Evolutionary conservation across 2,797 vertebrate genomes (phyloP), one percentile per base, ranked within the genome.

Genomic region (Erithacus rubecula): DNA sequence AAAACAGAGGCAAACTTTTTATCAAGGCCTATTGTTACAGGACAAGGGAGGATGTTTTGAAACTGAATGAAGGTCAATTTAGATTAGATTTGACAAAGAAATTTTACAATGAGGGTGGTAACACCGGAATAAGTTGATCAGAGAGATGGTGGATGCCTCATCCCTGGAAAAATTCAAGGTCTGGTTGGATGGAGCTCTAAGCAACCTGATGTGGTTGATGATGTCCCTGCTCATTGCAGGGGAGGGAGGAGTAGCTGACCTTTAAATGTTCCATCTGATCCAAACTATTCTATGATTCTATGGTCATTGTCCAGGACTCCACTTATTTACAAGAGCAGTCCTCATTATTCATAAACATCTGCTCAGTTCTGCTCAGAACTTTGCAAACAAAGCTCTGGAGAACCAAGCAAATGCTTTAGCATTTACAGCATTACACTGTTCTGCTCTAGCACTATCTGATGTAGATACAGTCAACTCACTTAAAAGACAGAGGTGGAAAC

Each of bases 381-480:
- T 21, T 24, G 20, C 60, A 53, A 85, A 60, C 13, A 68, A 39
- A 16, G 29, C 13, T 69, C 24, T 77, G 63, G 24, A 77, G 39
- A 46, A 21, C 23, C 29, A 68, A 68, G 53, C 5, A 68, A 60
- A 53, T 77, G 13, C 29, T 68, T 46, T 46, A 24, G 20, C 12
- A 60, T 76, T 60, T 76, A 16, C 12, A 76, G 4, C n/a, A 39
- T 52, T 52, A 24, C 5, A n/a, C 16, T 59, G 9, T 17, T 70
- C 55, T 70, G 21, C 65, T 81, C 46, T 60, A 43, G 46, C 46
- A 52, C 20, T 46, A 24, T 53, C 63, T 44, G 19, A 85, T 37
- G 53, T 29, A 76, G 37, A 44, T 37, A n/a, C 0, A 1, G n/a
- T n/a, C 0, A 0, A n/a, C 16, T 46, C 63, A 41, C 34, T 26